Conservation (phyloP, 2,113 vertebrate species). For the Gasterosteus nipponicus region DNA sequence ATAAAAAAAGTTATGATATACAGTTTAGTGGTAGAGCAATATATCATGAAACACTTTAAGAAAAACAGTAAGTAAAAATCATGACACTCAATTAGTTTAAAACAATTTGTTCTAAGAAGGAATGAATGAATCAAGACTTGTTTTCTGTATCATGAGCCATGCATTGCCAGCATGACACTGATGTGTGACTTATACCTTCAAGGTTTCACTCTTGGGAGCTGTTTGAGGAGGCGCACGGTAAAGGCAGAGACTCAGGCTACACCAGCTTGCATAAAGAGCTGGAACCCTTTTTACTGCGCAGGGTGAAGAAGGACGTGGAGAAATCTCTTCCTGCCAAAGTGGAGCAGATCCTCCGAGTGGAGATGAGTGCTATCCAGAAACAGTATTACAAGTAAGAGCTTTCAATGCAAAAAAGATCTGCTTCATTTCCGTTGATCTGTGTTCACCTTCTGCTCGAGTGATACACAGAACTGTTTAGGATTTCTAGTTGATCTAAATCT, state of each 20-base stretch:
- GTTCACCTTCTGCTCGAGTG: not conserved
- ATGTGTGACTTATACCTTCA: conserved; percentile 10
- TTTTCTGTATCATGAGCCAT: not conserved
- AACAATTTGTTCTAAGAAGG: not conserved
- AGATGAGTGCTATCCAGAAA: conserved; percentile 98
- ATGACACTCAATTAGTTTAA: not conserved
- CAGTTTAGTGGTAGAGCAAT: not conserved
- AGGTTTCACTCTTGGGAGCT: conserved; percentile 98
- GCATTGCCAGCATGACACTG: not conserved
- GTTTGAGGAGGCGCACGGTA: conserved; percentile 98
- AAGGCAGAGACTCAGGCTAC: conserved; percentile 95
- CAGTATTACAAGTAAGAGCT: conserved; percentile 98
- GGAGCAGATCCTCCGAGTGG: conserved; percentile 96
- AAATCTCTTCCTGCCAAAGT: conserved; percentile 98
- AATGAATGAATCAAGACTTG: not conserved
- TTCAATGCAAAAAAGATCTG: not conserved
- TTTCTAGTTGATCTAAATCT: not conserved
- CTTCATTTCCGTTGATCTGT: not conserved
- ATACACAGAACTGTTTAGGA: not conserved
- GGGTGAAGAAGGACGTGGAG: conserved; percentile 99
- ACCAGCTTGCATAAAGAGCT: conserved; percentile 98
- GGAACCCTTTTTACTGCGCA: conserved; percentile 93
- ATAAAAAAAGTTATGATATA: not conserved
- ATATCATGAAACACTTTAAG: not conserved
- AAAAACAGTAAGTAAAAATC: not conserved